phyloP scores from a whole-genome alignment of 2,113 vertebrate species.

The Larimichthys crocea region DNA sequence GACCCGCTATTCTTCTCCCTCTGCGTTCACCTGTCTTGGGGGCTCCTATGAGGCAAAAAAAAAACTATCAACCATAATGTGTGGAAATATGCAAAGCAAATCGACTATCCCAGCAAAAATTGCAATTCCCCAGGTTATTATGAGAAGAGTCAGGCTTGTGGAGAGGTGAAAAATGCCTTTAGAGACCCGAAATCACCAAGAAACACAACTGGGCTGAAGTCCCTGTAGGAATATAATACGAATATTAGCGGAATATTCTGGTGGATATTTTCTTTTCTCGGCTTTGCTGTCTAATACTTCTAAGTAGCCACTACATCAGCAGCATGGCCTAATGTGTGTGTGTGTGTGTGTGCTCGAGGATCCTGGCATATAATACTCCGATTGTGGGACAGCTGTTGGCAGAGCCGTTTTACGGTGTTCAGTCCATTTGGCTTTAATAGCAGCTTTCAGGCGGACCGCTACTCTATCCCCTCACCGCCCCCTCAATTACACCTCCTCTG shows the following conservation, averaged over 20 bases:
- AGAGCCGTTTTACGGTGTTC: conserved; percentile 81
- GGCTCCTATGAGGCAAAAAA: conserved; percentile 24
- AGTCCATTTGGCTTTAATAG: conserved; percentile 85
- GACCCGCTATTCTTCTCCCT: conserved; percentile 21
- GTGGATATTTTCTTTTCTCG: conserved; percentile 52
- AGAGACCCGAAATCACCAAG: conserved; percentile 41
- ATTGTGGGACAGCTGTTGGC: conserved; percentile 83
- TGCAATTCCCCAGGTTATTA: conserved; percentile 50
- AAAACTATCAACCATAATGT: conserved; percentile 26
- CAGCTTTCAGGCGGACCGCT: conserved; percentile 81
- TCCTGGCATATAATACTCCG: conserved; percentile 74
- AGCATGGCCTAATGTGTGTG: conserved; percentile 48
- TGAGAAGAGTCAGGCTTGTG: conserved; percentile 27
- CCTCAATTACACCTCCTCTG: conserved; percentile 85
- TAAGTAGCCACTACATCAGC: conserved; percentile 62
- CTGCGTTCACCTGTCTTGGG: conserved; percentile 50
- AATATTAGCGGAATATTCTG: conserved; percentile 44
- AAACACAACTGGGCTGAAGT: conserved; percentile 19
- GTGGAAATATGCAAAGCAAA: conserved; percentile 59
- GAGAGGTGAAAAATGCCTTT: conserved; percentile 37
- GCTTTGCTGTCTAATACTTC: conserved; percentile 61
- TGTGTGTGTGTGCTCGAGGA: conserved; percentile 33
- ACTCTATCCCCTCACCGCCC: conserved; percentile 82
- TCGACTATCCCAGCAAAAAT: conserved; percentile 40
- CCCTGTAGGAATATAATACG: conserved; percentile 37